Percentiles rank a stretch among this genome's conserved stretches.
Evolutionary conservation across 2,113 vertebrate species (phyloP).

Genomic region (Takifugu bimaculatus): DNA sequence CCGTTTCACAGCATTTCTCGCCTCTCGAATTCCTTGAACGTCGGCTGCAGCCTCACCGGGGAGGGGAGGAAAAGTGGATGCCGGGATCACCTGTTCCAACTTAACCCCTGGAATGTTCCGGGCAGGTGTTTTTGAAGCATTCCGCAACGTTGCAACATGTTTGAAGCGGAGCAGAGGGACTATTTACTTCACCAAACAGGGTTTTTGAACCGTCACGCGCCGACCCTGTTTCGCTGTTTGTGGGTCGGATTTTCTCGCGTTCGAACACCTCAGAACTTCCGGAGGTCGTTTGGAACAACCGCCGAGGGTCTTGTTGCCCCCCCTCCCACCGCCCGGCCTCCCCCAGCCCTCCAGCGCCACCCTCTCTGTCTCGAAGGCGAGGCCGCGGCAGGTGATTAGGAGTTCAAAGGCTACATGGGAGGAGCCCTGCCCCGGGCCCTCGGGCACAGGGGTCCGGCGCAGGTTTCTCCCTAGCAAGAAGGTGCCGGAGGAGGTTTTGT

Average conservation of each 20-base stretch:
- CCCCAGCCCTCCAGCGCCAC: constrained; percentile 25
- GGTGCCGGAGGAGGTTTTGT: constrained; percentile 4
- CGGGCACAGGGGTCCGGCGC: not conserved
- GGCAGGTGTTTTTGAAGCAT: not conserved
- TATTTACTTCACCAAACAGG: too few relatives aligned
- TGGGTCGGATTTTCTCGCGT: too few relatives aligned
- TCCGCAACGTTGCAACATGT: too few relatives aligned
- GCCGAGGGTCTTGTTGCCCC: constrained; percentile 22
- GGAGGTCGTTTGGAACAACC: constrained; percentile 14
- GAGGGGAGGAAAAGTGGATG: too few relatives aligned
- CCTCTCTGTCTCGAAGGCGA: constrained; percentile 5
- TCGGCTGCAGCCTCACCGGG: too few relatives aligned
- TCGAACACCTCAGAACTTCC: constrained; percentile 6
- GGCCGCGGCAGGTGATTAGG: constrained; percentile 48
- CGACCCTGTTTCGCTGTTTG: too few relatives aligned
- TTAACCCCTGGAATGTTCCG: not conserved
- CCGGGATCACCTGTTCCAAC: too few relatives aligned
- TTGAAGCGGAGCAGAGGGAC: too few relatives aligned
- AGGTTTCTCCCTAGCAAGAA: not conserved
- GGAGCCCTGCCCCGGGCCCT: constrained; percentile 31
- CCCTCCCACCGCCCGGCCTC: constrained; percentile 9
- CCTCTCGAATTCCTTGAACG: too few relatives aligned
- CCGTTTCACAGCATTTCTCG: too few relatives aligned
- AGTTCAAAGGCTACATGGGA: constrained; percentile 55
- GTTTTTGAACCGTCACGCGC: too few relatives aligned